These are phyloP conservation scores for Nomada ferruginata DNA, from an alignment of 2,888 invertebrate genomes.

Conservation along the genomic window DNA sequence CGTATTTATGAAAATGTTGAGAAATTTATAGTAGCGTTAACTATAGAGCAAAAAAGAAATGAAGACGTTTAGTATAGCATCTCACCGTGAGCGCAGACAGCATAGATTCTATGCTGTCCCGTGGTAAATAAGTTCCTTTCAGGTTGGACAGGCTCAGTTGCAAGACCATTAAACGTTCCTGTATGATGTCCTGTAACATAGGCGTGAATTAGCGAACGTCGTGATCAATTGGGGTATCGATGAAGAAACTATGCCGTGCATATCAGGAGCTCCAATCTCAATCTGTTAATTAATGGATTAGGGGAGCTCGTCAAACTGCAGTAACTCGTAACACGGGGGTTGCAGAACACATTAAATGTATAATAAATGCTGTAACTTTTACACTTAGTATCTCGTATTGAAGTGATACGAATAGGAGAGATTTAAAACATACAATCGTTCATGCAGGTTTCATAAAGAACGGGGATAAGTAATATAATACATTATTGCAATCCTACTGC, in stretches of 20 bases:
- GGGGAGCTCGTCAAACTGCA: constrained; percentile 64
- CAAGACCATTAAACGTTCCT: constrained; percentile 88
- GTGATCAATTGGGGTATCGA: background rate
- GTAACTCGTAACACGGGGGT: constrained; percentile 15
- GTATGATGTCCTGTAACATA: constrained; percentile 80
- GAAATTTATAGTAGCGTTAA: background rate
- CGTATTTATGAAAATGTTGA: background rate
- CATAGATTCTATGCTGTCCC: constrained; percentile 90
- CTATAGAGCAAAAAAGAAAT: background rate
- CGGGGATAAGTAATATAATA: background rate
- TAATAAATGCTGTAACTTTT: background rate
- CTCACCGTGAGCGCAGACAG: constrained; percentile 90
- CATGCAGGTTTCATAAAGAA: constrained; percentile 16
- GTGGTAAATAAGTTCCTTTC: constrained; percentile 89
- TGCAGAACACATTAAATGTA: constrained; percentile 18
- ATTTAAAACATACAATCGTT: background rate
- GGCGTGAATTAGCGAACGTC: constrained; percentile 33
- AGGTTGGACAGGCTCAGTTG: constrained; percentile 88
- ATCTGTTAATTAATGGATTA: constrained; percentile 74
- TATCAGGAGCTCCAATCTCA: constrained; percentile 63
- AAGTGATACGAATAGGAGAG: background rate
- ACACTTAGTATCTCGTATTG: background rate
- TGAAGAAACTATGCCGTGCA: constrained; percentile 70
- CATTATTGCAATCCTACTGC: background rate
- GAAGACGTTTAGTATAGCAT: background rate